phyloP scores from a whole-genome alignment of 2,888 invertebrate species.

The Chaitophorus viminalis region DNA sequence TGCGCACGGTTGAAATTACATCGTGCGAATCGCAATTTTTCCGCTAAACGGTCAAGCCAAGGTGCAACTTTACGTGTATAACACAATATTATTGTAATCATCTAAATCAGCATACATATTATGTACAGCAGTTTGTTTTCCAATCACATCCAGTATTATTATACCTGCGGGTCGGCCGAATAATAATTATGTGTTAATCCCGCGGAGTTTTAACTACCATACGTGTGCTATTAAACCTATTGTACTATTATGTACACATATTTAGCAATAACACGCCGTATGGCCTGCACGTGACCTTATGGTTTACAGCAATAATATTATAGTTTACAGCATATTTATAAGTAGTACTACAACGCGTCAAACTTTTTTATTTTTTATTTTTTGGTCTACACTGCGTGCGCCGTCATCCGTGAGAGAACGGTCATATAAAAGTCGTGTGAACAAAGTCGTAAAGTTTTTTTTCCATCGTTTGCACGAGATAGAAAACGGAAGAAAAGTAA shows the following conservation, averaged over 20 bases:
- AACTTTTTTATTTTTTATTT: not conserved
- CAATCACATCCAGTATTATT: not conserved
- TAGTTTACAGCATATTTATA: no score
- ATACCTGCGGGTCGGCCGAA: not conserved
- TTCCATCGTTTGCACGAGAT: not conserved
- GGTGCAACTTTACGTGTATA: not conserved
- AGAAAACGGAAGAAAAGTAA: not conserved
- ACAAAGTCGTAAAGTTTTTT: slow-evolving; percentile 11
- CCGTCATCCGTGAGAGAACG: not conserved
- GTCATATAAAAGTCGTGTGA: slow-evolving; percentile 15
- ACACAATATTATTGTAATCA: not conserved
- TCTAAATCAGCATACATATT: not conserved
- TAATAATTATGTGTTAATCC: no score
- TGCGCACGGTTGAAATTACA: not conserved
- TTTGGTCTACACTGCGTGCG: not conserved
- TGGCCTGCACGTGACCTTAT: not conserved
- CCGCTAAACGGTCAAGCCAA: not conserved
- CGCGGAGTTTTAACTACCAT: no score
- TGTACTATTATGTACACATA: not conserved
- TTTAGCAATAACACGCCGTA: not conserved
- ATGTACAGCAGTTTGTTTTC: slow-evolving; percentile 5
- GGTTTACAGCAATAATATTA: no score
- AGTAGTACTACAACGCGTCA: not conserved
- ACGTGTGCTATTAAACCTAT: not conserved
- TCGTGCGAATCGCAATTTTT: not conserved